Base-by-base conservation (phyloP, 2,113 vertebrate species). In the Calyptomena viridis region DNA sequence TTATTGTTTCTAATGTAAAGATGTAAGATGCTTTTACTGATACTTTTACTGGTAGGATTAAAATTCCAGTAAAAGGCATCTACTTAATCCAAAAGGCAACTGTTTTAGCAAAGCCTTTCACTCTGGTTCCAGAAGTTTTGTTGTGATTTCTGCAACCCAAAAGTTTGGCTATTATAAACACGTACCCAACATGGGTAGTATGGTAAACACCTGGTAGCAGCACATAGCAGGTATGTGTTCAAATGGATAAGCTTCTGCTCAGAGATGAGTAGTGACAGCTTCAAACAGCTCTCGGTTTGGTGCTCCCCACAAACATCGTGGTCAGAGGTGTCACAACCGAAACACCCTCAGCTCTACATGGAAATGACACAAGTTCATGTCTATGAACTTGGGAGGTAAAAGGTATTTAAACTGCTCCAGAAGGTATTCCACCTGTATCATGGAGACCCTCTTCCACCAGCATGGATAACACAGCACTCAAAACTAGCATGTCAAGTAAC, bases 101-200 rank as follows among this genome's bases (percentile, higher is more conserved):
- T 71, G 46, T 44, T 81, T 60, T 58, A 81, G 42, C 68, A 78
- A 66, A 84, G 64, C 68, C 59, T 58, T 95, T 89, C 15, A 40
- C 35, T 60, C 1, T 1, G n/a, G 47, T 64, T 78, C 52, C 73
- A 91, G 64, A 90, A 67, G 20, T n/a, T 90, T 63, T 31, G 17
- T 11, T 71, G 39, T 22, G 8, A 89, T 68, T 87, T 64, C 93
- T 89, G 66, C 37, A 87, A 75, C 64, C 58, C 58, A 23, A 22
- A 78, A 92, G 14, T 9, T 66, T 31, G 49, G 23, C 24, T 60
- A 67, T 8, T 46, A 75, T 75, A 89, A 88, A 79, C 28, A 63
- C 0, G 1, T 28, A 58, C 85, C 69, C 60, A 75, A 7, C 0
- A 0, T 16, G 64, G 76, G 90, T 27, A 50, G 37, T 22, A 59